phyloP scores from a whole-genome alignment of 2,888 invertebrate genomes.

The Limnephilus lunatus region DNA sequence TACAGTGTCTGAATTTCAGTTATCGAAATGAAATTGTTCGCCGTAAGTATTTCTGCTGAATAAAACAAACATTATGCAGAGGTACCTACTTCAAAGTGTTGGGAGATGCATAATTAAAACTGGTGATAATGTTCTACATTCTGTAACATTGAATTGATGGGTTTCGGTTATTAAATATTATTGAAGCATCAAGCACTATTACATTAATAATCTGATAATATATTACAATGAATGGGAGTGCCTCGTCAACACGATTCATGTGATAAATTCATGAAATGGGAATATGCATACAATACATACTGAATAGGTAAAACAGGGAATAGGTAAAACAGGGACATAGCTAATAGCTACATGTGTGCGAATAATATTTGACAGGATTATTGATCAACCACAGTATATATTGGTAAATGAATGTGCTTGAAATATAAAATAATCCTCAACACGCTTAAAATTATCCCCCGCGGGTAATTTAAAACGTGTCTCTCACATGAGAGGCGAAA shows the following conservation, averaged over 20 bases:
- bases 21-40: no score
- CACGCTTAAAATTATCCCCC: constrained; percentile 66
- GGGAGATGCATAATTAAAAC: not conserved
- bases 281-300: not conserved
- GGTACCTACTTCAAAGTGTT: not conserved
- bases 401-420: no score
- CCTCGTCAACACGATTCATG: not conserved
- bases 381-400: not conserved
- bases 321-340: not conserved
- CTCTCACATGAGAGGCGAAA: constrained; percentile 65
- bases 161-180: not conserved
- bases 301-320: not conserved
- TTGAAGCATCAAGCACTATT: not conserved
- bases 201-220: not conserved
- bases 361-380: not conserved
- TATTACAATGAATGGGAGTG: not conserved
- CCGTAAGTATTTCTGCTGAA: no score
- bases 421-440: no score
- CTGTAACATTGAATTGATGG: not conserved
- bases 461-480: constrained; percentile 65
- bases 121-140: not conserved
- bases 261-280: not conserved
- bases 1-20: no score
- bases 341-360: not conserved
- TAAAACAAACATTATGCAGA: not conserved